Evolutionary conservation across 2,888 invertebrate species (phyloP).

Genomic region (Smittia aterrima): DNA sequence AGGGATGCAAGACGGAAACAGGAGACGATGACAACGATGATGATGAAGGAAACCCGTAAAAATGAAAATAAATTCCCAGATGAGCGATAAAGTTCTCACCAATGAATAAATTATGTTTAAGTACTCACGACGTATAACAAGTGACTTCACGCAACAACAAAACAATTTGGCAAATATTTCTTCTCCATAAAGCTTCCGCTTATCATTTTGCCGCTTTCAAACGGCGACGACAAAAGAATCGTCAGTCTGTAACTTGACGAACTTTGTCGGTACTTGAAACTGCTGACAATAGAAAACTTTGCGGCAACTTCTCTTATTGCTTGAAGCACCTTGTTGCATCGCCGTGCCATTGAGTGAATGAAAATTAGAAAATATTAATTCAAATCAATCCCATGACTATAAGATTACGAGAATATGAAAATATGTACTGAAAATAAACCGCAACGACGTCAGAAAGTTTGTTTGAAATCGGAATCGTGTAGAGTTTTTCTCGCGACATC

Average conservation of each 20-base stretch:
- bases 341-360: not conserved
- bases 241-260: not conserved
- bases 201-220: no score
- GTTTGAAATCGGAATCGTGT: conserved; percentile 29
- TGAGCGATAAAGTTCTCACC: conserved; percentile 33
- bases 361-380: not conserved
- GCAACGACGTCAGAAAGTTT: conserved; percentile 20
- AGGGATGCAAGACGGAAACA: conserved; percentile 2
- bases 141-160: not conserved
- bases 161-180: not conserved
- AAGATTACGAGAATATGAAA: not conserved
- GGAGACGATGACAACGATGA: not conserved
- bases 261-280: not conserved
- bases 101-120: conserved; percentile 15
- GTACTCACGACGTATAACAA: conserved; percentile 6
- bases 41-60: conserved; percentile 26
- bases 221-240: not conserved
- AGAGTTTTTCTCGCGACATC: not conserved
- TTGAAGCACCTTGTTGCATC: not conserved
- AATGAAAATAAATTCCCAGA: conserved; percentile 24
- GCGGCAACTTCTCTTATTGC: not conserved
- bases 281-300: not conserved
- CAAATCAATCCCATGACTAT: conserved; percentile 31
- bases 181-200: not conserved
- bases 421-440: conserved; percentile 20